These are phyloP conservation scores for Todus mexicanus DNA, from an alignment of 2,797 vertebrate species.

Conservation along the genomic window DNA sequence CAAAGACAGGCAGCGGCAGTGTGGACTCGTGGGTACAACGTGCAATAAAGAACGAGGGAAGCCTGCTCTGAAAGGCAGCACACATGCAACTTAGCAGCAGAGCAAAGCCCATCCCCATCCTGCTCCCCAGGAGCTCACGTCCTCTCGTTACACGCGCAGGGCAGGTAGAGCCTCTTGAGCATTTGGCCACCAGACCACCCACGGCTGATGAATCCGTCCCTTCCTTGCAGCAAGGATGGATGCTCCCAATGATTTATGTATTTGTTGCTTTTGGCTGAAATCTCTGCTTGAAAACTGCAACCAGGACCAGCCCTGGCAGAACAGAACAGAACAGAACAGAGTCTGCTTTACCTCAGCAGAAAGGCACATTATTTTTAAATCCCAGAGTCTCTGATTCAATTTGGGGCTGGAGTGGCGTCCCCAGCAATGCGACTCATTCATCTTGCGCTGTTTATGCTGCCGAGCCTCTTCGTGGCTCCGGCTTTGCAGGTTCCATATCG, in stretches of 20 bases:
- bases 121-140: neutral
- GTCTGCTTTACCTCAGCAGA: neutral
- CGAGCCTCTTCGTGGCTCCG: neutral
- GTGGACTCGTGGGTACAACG: neutral
- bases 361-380: slow-evolving; percentile 1
- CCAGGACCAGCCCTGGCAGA: neutral
- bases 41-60: neutral
- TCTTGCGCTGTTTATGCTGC: neutral
- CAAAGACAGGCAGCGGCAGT: neutral
- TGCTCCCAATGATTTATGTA: neutral
- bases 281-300: neutral
- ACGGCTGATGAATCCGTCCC: neutral
- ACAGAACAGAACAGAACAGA: neutral
- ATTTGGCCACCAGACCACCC: neutral
- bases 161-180: neutral
- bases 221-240: neutral
- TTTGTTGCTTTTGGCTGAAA: neutral
- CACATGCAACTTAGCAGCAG: neutral
- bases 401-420: neutral
- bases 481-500: neutral
- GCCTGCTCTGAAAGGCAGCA: neutral
- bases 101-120: neutral
- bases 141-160: neutral
- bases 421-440: neutral
- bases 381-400: slow-evolving; percentile 12